phyloP scores from a whole-genome alignment of 2,888 invertebrate species.

The Hemicrepidius hirtus region DNA sequence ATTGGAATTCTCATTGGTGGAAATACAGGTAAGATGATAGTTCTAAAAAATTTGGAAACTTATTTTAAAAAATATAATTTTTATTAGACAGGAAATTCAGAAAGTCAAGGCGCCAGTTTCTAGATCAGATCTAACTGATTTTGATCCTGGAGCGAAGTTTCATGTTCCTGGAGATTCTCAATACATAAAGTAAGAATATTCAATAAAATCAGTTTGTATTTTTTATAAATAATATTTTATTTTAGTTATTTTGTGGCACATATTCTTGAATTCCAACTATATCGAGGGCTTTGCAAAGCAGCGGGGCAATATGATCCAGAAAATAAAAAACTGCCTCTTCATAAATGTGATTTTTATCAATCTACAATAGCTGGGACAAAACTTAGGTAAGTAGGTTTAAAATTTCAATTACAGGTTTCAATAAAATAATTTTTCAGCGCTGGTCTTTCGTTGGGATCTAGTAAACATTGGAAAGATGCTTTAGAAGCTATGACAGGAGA shows the following conservation, averaged over 20 bases:
- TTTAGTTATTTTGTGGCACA: constrained; percentile 78
- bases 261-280: constrained; percentile 87
- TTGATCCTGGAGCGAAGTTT: constrained; percentile 72
- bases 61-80: too few relatives aligned
- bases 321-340: constrained; percentile 63
- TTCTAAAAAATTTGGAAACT: too few relatives aligned
- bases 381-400: constrained; percentile 71
- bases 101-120: constrained; percentile 70
- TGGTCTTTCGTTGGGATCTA: constrained; percentile 72
- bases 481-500: constrained; percentile 76
- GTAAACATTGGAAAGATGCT: constrained; percentile 75
- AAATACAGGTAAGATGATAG: constrained; percentile 54
- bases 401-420: neutral
- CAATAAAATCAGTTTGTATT: neutral
- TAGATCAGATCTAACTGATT: constrained; percentile 69
- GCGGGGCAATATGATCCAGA: constrained; percentile 79
- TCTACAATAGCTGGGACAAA: constrained; percentile 68
- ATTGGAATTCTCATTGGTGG: constrained; percentile 72
- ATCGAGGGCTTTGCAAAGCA: constrained; percentile 80
- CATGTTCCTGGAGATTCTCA: constrained; percentile 71
- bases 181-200: constrained; percentile 65
- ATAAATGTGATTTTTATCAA: constrained; percentile 63
- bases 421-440: constrained; percentile 65
- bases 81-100: constrained; percentile 68
- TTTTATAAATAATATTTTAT: constrained; percentile 28